Conservation (phyloP, 2,113 vertebrate genomes). For the Istiophorus platypterus region DNA sequence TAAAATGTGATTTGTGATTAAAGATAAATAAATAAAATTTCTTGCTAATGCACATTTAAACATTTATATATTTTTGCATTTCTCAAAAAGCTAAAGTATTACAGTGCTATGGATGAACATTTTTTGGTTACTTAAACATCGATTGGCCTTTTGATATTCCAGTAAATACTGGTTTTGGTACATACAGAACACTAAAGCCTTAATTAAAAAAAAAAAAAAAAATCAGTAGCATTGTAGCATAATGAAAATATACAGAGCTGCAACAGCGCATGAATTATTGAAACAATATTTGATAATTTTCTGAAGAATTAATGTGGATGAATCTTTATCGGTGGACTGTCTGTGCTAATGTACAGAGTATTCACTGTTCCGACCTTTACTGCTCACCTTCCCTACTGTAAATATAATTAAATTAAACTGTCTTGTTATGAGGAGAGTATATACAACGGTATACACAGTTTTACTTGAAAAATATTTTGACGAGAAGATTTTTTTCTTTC, state of each 20-base stretch:
- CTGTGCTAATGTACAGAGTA: not conserved
- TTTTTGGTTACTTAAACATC: not conserved
- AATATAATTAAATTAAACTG: not conserved
- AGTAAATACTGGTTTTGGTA: not conserved
- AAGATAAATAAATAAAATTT: not conserved
- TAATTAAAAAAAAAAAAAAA: too few species aligned
- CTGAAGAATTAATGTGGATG: not conserved
- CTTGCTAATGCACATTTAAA: not conserved
- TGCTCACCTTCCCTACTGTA: not conserved
- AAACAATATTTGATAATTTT: not conserved
- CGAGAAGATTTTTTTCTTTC: not conserved
- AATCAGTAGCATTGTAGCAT: too few species aligned
- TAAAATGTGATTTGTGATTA: not conserved
- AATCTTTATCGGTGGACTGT: not conserved
- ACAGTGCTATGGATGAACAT: not conserved
- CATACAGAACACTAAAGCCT: not conserved
- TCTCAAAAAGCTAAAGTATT: not conserved
- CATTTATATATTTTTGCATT: not conserved
- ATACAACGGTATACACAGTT: not conserved
- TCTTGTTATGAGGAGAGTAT: not conserved
- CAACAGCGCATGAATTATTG: not conserved
- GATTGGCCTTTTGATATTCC: not conserved
- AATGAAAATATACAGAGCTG: not conserved
- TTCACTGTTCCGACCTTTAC: not conserved
- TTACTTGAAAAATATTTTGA: conserved; percentile 17